Evolutionary conservation across 1,140 invertebrate genomes (phyloP), one percentile per base, ranked within the genome.

Genomic region (Eueides isabella): DNA sequence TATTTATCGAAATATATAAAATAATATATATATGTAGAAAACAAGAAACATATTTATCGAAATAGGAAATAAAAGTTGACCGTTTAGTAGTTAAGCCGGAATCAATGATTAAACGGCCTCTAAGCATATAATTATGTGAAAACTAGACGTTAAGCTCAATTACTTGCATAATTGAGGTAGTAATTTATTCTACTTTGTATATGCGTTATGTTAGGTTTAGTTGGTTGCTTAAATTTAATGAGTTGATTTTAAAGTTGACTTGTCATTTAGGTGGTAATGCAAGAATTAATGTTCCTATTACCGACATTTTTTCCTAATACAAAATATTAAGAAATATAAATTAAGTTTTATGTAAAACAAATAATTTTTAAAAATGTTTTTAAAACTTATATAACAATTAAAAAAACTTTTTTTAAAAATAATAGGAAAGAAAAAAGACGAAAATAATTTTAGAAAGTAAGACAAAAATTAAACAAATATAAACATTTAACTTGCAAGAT

Each of bases 91-190:
- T 6, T 44, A 48, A 19, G 41, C 41, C 41, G 41, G 41, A 48
- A 48, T 48, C 41, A 48, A 48, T 48, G 41, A 55, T 55, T 55
- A 55, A 55, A 55, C 48, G 19, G 19, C 48, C 48, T 55, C 48
- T 55, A 55, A 55, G 48, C 48, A 55, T 55, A 55, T 55, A 55
- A 55, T 55, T 55, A 55, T 23, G 9, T 55, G 48, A 26, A 55
- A 55, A 55, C 23, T 26, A 55, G 48, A 55, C 48, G 48, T 55
- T 55, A 55, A 55, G 48, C 48, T 55, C 48, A 55, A 9, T 55
- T 26, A 26, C 48, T 26, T 55, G 23, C 3, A 55, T 55, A 55
- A 55, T 26, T 55, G 48, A 55, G 23, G n/a, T 23, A 23, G 48
- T 55, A 26, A 55, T 26, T 55, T 55, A 55, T 55, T 55, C 48